Evolutionary conservation across 2,888 invertebrate species (phyloP).

Genomic region (Rhingia rostrata): DNA sequence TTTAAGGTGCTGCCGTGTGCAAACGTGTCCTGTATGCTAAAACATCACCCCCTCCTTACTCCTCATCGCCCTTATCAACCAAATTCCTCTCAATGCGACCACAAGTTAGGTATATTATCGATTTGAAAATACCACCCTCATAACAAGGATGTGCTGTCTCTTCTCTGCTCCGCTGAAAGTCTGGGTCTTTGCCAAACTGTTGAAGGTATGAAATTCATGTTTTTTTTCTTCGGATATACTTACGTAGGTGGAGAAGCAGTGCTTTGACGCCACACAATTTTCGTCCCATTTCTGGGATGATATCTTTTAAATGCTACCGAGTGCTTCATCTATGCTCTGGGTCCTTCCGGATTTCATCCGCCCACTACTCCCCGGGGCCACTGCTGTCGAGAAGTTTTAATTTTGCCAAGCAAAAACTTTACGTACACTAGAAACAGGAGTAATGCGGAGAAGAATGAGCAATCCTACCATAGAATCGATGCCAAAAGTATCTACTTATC

Average conservation of each 20-base stretch:
- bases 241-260: not conserved
- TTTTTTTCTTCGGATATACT: conserved; percentile 21
- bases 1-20: conserved; percentile 53
- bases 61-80: conserved; percentile 6
- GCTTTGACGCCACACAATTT: not conserved
- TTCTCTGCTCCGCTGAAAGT: not conserved
- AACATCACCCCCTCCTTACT: not conserved
- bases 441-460: conserved; percentile 2
- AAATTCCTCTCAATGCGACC: conserved; percentile 10
- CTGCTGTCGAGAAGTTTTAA: conserved; percentile 30
- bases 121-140: conserved; percentile 2
- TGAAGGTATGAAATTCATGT: conserved; percentile 30
- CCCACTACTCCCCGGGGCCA: not conserved
- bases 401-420: conserved; percentile 40
- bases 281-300: not conserved
- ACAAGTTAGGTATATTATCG: conserved; percentile 19
- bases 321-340: conserved; percentile 1
- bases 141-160: not conserved
- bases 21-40: conserved; percentile 60
- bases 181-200: conserved; percentile 33
- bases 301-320: conserved; percentile 19
- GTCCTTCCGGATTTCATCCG: not conserved
- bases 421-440: conserved; percentile 27
- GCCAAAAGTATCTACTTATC: conserved; percentile 47
- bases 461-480: conserved; percentile 42